Conservation (phyloP, 2,888 invertebrate genomes). For the Plusia festucae region DNA sequence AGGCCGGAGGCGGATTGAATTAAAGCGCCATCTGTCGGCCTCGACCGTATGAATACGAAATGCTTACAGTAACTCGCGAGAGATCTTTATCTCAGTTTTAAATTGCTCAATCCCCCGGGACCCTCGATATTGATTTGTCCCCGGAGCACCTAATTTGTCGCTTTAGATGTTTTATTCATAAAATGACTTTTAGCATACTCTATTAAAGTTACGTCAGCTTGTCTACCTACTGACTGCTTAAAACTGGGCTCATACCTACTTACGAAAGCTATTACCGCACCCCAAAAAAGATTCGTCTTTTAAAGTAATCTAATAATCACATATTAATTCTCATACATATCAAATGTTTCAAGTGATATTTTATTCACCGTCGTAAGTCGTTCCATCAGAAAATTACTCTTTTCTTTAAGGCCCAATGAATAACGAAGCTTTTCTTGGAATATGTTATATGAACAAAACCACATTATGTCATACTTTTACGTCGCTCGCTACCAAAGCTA, state of each 20-base stretch:
- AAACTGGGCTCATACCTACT: slow-evolving; percentile 38
- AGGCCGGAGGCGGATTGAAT: slow-evolving; percentile 88
- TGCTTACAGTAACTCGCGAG: slow-evolving; percentile 82
- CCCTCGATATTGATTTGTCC: slow-evolving; percentile 84
- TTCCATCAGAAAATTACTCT: slow-evolving; percentile 74
- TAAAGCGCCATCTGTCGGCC: slow-evolving; percentile 88
- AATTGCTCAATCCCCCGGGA: slow-evolving; percentile 86
- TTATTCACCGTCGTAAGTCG: slow-evolving; percentile 75
- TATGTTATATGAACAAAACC: slow-evolving; percentile 79
- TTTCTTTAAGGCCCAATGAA: slow-evolving; percentile 74
- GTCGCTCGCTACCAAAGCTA: slow-evolving; percentile 74
- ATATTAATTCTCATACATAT: slow-evolving; percentile 49
- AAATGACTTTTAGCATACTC: slow-evolving; percentile 73
- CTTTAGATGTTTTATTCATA: slow-evolving; percentile 83
- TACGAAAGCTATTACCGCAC: slow-evolving; percentile 33
- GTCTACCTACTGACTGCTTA: slow-evolving; percentile 31
- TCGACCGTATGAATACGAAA: slow-evolving; percentile 87
- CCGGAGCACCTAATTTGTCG: slow-evolving; percentile 81
- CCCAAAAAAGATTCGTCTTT: slow-evolving; percentile 32
- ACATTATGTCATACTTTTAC: slow-evolving; percentile 79
- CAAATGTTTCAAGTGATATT: slow-evolving; percentile 68
- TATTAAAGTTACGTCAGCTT: slow-evolving; percentile 54
- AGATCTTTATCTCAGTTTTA: slow-evolving; percentile 89
- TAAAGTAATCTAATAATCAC: slow-evolving; percentile 48
- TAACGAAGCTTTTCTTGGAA: slow-evolving; percentile 75